phyloP scores from a whole-genome alignment of 2,797 vertebrate genomes.

The Cercopithecus hamlyni region DNA sequence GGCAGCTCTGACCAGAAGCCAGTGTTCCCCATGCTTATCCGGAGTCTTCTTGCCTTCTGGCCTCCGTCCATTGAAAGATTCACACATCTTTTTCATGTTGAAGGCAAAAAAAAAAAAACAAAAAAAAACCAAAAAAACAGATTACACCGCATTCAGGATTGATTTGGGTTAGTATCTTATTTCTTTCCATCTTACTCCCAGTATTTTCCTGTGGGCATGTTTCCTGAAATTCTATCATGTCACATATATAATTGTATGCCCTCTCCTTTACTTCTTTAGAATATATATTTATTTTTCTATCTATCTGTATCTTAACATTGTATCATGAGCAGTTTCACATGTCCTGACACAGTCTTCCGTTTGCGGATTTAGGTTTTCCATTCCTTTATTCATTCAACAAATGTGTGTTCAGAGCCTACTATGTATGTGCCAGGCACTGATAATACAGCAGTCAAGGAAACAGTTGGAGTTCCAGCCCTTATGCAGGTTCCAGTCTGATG shows the following conservation, averaged over 20 bases:
- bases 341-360: background rate
- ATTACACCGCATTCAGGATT: background rate
- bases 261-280: background rate
- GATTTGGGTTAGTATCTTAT: background rate
- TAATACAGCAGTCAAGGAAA: rapidly evolving
- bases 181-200: background rate
- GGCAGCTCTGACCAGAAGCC: background rate
- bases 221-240: background rate
- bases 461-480: background rate
- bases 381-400: background rate
- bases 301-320: too few species aligned
- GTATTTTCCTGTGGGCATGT: background rate
- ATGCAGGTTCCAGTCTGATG: rapidly evolving
- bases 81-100: background rate
- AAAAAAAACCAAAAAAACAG: too few species aligned
- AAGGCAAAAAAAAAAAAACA: background rate
- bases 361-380: background rate
- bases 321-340: background rate
- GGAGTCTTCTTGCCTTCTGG: too few species aligned
- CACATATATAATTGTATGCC: background rate
- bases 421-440: rapidly evolving
- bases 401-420: background rate
- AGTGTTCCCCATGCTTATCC: background rate
- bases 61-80: rapidly evolving
- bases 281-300: background rate